These are phyloP conservation scores for Lamellibrachia luymesi DNA, from an alignment of 1,140 invertebrate species.

Conservation along the genomic window DNA sequence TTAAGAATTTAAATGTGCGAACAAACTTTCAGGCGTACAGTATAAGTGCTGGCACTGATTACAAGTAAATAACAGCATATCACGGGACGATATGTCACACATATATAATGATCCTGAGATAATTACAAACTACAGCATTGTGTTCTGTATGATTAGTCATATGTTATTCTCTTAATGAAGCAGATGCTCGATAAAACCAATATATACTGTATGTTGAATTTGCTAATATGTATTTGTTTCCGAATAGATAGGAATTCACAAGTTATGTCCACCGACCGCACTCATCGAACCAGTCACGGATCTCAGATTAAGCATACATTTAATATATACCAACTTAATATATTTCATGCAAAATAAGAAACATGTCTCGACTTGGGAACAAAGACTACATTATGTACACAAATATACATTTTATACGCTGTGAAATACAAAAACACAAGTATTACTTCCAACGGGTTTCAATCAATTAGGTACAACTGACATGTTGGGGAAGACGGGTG, in stretches of 20 bases:
- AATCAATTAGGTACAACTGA: neutral
- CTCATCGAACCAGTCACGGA: neutral
- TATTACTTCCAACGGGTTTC: too few relatives aligned
- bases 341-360: neutral
- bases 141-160: neutral
- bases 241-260: neutral
- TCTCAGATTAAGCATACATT: neutral
- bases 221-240: too few relatives aligned
- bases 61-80: too few relatives aligned
- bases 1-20: too few relatives aligned
- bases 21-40: too few relatives aligned
- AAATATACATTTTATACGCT: neutral
- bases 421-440: neutral
- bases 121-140: neutral
- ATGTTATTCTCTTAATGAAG: neutral
- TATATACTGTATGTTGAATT: neutral
- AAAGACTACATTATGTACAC: neutral
- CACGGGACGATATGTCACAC: neutral
- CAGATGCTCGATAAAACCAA: neutral
- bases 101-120: neutral
- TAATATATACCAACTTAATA: neutral
- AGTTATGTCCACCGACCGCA: too few relatives aligned
- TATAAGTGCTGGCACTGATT: too few relatives aligned
- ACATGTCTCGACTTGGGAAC: neutral
- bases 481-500: neutral